phyloP scores from a whole-genome alignment of 2,888 invertebrate species.

The Noctuana brunneofusca region DNA sequence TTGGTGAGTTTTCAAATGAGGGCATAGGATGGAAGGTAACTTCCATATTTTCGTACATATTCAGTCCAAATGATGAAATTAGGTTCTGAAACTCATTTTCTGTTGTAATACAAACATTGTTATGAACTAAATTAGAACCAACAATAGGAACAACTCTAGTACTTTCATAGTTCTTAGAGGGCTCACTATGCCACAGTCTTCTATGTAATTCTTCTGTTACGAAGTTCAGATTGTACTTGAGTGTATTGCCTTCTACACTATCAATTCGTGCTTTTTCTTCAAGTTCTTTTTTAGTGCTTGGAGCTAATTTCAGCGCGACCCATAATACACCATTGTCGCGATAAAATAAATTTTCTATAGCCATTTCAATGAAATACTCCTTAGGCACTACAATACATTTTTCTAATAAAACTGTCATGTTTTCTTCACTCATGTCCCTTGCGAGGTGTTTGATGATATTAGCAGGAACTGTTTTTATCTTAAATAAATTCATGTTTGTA shows the following conservation, averaged over 20 bases:
- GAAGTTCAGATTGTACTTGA: conserved; percentile 59
- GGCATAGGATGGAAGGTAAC: conserved; percentile 67
- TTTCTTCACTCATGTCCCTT: conserved; percentile 55
- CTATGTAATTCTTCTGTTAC: conserved; percentile 69
- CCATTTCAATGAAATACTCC: conserved; percentile 67
- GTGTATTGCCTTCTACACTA: conserved; percentile 42
- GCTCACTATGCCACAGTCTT: conserved; percentile 57
- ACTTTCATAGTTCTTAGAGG: conserved; percentile 47
- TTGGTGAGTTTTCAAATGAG: conserved; percentile 64
- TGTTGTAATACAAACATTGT: conserved; percentile 56
- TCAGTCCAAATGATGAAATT: conserved; percentile 56
- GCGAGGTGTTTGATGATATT: conserved; percentile 52
- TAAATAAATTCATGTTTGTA: conserved; percentile 56
- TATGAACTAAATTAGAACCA: conserved; percentile 56
- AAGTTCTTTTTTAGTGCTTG: conserved; percentile 54
- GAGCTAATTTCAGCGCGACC: conserved; percentile 64
- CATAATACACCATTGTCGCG: conserved; percentile 72
- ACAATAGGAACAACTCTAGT: conserved; percentile 67
- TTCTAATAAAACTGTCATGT: conserved; percentile 55
- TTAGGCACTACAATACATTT: conserved; percentile 71
- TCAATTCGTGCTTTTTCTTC: conserved; percentile 45
- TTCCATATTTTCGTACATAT: conserved; percentile 48
- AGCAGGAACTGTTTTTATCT: conserved; percentile 57
- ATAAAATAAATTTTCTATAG: conserved; percentile 74
- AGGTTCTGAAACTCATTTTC: conserved; percentile 70